Conservation (phyloP, 1,140 invertebrate species). For the Microvelia longipes region DNA sequence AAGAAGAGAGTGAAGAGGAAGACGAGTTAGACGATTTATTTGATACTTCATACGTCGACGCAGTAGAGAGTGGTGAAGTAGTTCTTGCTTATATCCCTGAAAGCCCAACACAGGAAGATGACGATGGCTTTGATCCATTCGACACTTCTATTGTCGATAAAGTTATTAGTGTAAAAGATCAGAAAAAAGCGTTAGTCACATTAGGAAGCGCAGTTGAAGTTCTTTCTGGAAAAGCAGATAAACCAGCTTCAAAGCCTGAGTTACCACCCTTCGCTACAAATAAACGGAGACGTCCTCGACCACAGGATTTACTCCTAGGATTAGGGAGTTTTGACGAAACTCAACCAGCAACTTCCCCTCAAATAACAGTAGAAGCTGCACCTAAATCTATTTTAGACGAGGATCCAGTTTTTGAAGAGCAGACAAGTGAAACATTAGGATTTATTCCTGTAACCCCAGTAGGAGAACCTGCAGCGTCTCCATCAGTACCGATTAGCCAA, state of each 20-base stretch:
- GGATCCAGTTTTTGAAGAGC: slow-evolving; percentile 35
- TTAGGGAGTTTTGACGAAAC: slow-evolving; percentile 47
- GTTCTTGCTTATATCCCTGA: slow-evolving; percentile 74
- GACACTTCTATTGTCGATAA: slow-evolving; percentile 74
- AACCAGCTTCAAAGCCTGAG: slow-evolving; percentile 37
- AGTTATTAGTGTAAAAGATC: slow-evolving; percentile 49
- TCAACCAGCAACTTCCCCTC: slow-evolving; percentile 20
- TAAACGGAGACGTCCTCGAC: slow-evolving; percentile 21
- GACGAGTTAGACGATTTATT: slow-evolving; percentile 71
- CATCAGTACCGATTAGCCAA: neutral
- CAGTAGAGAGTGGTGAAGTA: slow-evolving; percentile 64
- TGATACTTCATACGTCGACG: slow-evolving; percentile 72
- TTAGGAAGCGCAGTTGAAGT: slow-evolving; percentile 71
- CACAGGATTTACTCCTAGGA: slow-evolving; percentile 49
- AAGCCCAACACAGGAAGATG: slow-evolving; percentile 51
- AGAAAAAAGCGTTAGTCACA: slow-evolving; percentile 63
- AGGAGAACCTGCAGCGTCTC: slow-evolving; percentile 3
- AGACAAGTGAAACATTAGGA: slow-evolving; percentile 12
- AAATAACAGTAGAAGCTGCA: slow-evolving; percentile 23
- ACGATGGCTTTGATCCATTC: slow-evolving; percentile 61
- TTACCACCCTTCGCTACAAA: slow-evolving; percentile 31
- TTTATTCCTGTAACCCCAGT: slow-evolving; percentile 12
- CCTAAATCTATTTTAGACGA: slow-evolving; percentile 56
- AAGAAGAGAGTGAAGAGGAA: slow-evolving; percentile 42
- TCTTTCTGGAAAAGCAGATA: slow-evolving; percentile 58